Base-by-base conservation (phyloP, 2,888 invertebrate species). In the Penaeus monodon region DNA sequence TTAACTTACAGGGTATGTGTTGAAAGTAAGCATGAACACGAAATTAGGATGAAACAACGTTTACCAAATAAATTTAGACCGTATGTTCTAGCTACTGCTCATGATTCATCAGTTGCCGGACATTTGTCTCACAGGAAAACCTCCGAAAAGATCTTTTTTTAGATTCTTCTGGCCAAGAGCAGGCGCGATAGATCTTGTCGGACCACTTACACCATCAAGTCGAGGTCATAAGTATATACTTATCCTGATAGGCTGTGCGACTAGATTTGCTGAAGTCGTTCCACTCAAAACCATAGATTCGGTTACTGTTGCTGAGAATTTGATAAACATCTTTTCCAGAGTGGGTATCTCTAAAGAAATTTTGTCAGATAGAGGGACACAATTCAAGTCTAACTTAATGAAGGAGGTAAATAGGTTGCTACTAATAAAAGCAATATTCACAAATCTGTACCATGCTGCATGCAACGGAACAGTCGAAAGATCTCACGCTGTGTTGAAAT, bases 231-330 rank as follows among this genome's bases (percentile, higher is more conserved):
- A 44, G 44, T 44, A 44, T 10, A 38, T 70, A n/a, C 27, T 70
- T 17, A 81, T 68, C n/a, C 0, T 81, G 17, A 29, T 81, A 14
- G 68, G 44, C 70, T 81, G 70, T 20, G 49, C 81, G 27, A 81
- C 81, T 24, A 68, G 68, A 68, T 68, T 68, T 68, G 70, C 81
- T 44, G 81, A 81, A 27, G 81, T 57, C 14, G 14, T 81, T n/a
- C 70, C 70, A 22, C 70, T 49, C 14, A 29, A n/a, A 22, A 70
- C 24, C 1, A 81, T 78, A 7, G 76, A 24, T 44, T 27, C 81
- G 24, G 81, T 70, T 1, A 70, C 33, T 6, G 49, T 68, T 29
- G 57, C 70, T 38, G 49, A 70, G 33, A 49, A 68, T n/a, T 24
- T 70, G 3, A 22, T 81, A 12, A 27, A 14, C 17, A 44, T 70